Conservation (phyloP, 2,113 vertebrate species). For the Oreochromis tanganicae region DNA sequence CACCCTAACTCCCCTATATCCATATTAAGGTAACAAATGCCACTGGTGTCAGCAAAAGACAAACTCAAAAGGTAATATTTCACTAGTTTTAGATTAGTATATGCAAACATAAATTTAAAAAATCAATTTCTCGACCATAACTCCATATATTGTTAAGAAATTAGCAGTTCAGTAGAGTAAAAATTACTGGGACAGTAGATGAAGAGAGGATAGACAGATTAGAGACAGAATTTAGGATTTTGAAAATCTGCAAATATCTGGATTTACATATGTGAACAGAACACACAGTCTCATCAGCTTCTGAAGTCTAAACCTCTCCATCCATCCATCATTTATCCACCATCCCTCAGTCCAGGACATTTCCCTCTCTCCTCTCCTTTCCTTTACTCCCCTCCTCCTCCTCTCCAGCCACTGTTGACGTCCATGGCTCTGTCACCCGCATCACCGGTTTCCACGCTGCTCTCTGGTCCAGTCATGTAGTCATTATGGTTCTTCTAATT, state of each 20-base stretch:
- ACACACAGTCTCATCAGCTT: background rate
- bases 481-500: background rate
- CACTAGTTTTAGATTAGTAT: background rate
- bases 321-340: background rate
- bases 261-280: background rate
- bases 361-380: background rate
- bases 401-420: conserved; percentile 38
- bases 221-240: background rate
- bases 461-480: conserved; percentile 30
- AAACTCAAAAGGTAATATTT: background rate
- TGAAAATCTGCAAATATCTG: background rate
- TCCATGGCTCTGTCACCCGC: conserved; percentile 29
- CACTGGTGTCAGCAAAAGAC: background rate
- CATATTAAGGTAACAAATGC: background rate
- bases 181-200: background rate
- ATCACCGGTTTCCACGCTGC: conserved; percentile 30
- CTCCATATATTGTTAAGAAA: background rate
- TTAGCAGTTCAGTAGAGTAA: background rate
- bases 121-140: background rate
- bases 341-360: background rate
- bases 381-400: background rate
- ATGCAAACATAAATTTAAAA: background rate
- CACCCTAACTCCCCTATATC: background rate
- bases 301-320: background rate
- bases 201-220: background rate